Evolutionary conservation across 1,140 invertebrate species (phyloP), one percentile per base, ranked within the genome.

Genomic region (Ceratina australensis): DNA sequence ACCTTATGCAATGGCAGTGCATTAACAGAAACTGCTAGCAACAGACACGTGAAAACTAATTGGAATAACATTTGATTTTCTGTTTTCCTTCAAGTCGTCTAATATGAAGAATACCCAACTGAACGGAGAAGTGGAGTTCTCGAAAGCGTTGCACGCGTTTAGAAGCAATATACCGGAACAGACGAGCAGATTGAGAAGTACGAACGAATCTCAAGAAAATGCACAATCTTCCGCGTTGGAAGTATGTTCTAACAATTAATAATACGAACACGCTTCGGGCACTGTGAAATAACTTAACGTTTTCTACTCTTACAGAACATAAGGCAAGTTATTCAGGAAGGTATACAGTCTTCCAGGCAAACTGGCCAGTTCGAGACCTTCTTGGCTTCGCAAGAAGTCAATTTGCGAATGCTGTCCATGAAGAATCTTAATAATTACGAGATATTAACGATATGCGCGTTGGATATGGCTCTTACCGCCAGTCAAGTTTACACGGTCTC

Each of bases 301-400:
- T 42, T 57, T 16, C 22, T 54, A 13, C 63, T 60, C 67, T 78
- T 80, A 12, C 64, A 91, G 90, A 90, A 88, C 33, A 86, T 92
- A 72, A 88, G 89, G 52, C 79, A 84, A 69, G 88, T 83, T 28
- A 86, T 84, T 10, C 81, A 87, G 59, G 89, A 84, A 56, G 87
- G 89, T 54, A 83, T 89, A 60, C 81, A 88, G 20, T 83, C 85
- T 8, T 89, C 88, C 1, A 87, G 85, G 24, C 75, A 87, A 5
- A 85, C 89, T 8, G 86, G 84, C 50, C 86, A 88, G 72, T 72
- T 92, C 2, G 90, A 92, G 64, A 91, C 89, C 28, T 91, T 91
- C 54, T 52, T 91, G 3, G 87, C 89, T 4, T 82, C 89, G 13
- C 89, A 90, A 79, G 86, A 90, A 76, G 52, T 74, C 12, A 84